phyloP scores from a whole-genome alignment of 2,888 invertebrate species.

The Dermolepida albohirtum region DNA sequence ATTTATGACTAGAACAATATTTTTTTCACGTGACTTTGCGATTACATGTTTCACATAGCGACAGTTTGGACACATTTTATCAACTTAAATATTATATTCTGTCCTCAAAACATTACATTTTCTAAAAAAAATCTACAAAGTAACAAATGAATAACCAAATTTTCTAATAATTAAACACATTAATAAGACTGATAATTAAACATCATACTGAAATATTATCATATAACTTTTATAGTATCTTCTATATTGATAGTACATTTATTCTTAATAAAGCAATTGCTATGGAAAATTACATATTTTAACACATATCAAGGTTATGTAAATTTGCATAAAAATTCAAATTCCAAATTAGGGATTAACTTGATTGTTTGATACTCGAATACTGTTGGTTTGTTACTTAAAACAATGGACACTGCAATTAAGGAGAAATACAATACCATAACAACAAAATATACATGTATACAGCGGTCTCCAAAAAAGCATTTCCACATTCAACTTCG shows the following conservation, averaged over 20 bases:
- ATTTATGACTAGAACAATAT: too few species aligned
- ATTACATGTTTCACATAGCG: too few species aligned
- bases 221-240: conserved; percentile 41
- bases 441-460: neutral
- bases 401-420: conserved; percentile 6
- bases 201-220: conserved; percentile 20
- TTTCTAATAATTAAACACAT: conserved; percentile 12
- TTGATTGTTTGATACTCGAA: conserved; percentile 10
- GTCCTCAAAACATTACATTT: conserved; percentile 2
- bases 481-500: too few species aligned
- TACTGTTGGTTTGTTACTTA: conserved; percentile 22
- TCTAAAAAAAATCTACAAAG: too few species aligned
- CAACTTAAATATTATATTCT: neutral
- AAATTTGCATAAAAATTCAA: conserved; percentile 25
- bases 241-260: conserved; percentile 38
- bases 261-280: conserved; percentile 37
- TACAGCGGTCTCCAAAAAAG: too few species aligned
- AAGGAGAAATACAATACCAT: conserved; percentile 1
- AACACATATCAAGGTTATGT: conserved; percentile 40
- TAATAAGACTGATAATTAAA: conserved; percentile 31
- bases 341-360: conserved; percentile 16
- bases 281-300: conserved; percentile 41
- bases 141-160: neutral
- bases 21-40: too few species aligned
- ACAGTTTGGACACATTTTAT: too few species aligned